Base-by-base conservation (phyloP, 2,888 invertebrate species). In the Eupithecia subfuscata region DNA sequence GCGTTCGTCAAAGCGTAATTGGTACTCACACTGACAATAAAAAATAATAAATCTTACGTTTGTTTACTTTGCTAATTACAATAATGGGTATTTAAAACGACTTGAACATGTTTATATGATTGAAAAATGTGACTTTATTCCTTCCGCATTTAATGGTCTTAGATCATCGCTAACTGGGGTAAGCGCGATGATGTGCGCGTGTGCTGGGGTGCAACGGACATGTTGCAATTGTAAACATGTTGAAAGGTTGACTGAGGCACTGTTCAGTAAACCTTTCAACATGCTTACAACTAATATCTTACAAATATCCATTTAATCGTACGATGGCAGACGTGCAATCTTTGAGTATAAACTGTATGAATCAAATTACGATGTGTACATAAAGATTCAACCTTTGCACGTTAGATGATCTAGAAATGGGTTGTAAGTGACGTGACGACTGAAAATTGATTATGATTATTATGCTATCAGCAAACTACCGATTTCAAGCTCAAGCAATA, bases 161-260 rank as follows among this genome's bases (percentile, higher is more conserved):
- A 69, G 65, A 77, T 79, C 78, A 78, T 79, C 56, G 52, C 40
- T 78, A 77, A 77, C 79, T 76, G 69, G 71, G 73, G 75, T 78
- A 78, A 79, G 78, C 60, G 69, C 69, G 60, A 25, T 63, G 48
- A 34, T 34, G 64, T 34, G 34, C 34, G 64, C 64, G 64, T 64
- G 34, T 34, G 16, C 34, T 64, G 34, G 18, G 64, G 9, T 34
- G 34, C 34, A 18, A 64, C 18, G 64, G 64, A 34, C 64, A 52
- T 16, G 16, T 60, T 37, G 37, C 5, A 7, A 9, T 34, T 52
- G n/a, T 52, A 52, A 48, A 5, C 52, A n/a, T 56, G 22, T 56
- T 22, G 56, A 56, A 22, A n/a, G 52, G 11, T 52, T 52, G 6
- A n/a, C 18, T 52, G 52, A 18, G 18, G 2, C n/a, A 9, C 30